Evolutionary conservation across 1,140 invertebrate species (phyloP), one percentile per base, ranked within the genome.

Genomic region (Diploscapter pachys): DNA sequence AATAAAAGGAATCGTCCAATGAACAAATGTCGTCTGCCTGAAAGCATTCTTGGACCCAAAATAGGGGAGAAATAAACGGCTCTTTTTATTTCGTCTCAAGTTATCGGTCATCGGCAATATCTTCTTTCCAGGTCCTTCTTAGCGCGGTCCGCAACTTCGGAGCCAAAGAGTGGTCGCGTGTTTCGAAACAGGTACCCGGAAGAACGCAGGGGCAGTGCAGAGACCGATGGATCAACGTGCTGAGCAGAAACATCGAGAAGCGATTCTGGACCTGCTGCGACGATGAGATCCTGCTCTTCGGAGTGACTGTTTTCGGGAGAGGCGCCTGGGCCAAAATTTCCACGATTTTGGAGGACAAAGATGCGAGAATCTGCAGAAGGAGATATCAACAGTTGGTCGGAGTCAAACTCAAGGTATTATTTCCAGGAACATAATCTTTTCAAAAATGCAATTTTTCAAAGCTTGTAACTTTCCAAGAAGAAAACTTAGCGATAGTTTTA

Each of bases 151-250:
- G 59, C 51, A 56, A 63, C 31, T 65, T 52, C 67, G 84, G 85
- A 52, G 76, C 75, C 5, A 70, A 76, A 54, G 77, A 82, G 61
- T 87, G 84, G 84, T 70, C 49, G 0, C 79, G 76, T 54, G 65
- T 86, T 5, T 65, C 79, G 13, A 78, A 82, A 54, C 71, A 78
- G 53, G 82, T 87, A 5, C 83, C 80, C 2, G 77, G 75, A 0
- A 74, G 86, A 13, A 80, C 73, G 5, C 74, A 79, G 0, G 31
- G 62, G 8, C 86, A 87, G 76, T 87, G 86, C 72, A 69, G 85
- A 48, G 86, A 87, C 56, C 78, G 86, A 70, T 78, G 76, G 76
- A 59, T 53, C 3, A 73, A 72, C 54, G 77, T 72, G 50, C 61
- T 79, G 6, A 67, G 78, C 63, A 50, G 69, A 49, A 51, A 56